Conservation (phyloP, 2,888 invertebrate species). For the Shargacucullia verbasci region DNA sequence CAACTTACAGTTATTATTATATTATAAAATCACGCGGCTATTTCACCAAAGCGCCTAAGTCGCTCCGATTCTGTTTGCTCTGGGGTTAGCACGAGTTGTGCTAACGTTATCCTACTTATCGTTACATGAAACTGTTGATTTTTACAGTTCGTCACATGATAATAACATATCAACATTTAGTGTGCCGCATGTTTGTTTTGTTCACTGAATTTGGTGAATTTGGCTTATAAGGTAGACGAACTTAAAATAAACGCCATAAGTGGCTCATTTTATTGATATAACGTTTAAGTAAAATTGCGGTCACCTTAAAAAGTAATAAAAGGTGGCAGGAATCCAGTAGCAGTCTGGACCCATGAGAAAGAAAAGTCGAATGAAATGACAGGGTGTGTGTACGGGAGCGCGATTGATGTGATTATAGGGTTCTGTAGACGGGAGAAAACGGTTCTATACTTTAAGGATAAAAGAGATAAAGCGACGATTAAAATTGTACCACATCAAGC, state of each 20-base stretch:
- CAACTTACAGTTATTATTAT: slow-evolving; percentile 82
- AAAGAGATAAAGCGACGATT: slow-evolving; percentile 28
- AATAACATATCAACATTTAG: slow-evolving; percentile 73
- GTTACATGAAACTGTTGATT: slow-evolving; percentile 73
- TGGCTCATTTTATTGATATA: slow-evolving; percentile 77
- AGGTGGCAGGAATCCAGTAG: slow-evolving; percentile 83
- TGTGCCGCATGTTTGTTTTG: slow-evolving; percentile 60
- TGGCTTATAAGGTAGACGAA: slow-evolving; percentile 67
- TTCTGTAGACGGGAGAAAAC: slow-evolving; percentile 61
- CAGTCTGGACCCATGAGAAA: slow-evolving; percentile 85
- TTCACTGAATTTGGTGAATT: slow-evolving; percentile 59
- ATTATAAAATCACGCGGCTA: slow-evolving; percentile 86
- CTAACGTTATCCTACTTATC: slow-evolving; percentile 85
- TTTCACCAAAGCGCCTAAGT: slow-evolving; percentile 67
- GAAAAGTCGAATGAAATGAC: slow-evolving; percentile 79
- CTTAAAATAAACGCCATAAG: slow-evolving; percentile 62
- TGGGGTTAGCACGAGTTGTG: slow-evolving; percentile 75
- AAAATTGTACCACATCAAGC: slow-evolving; percentile 8
- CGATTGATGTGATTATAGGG: slow-evolving; percentile 63
- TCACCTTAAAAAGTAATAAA: slow-evolving; percentile 77
- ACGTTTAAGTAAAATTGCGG: slow-evolving; percentile 82
- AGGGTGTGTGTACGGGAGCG: slow-evolving; percentile 57
- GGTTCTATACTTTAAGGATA: slow-evolving; percentile 1
- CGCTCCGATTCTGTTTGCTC: slow-evolving; percentile 76
- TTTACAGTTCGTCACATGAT: slow-evolving; percentile 76